Percentiles rank a stretch among this genome's conserved stretches.
Conservation (phyloP, 2,113 vertebrate species). For the Dasypus novemcinctus region DNA sequence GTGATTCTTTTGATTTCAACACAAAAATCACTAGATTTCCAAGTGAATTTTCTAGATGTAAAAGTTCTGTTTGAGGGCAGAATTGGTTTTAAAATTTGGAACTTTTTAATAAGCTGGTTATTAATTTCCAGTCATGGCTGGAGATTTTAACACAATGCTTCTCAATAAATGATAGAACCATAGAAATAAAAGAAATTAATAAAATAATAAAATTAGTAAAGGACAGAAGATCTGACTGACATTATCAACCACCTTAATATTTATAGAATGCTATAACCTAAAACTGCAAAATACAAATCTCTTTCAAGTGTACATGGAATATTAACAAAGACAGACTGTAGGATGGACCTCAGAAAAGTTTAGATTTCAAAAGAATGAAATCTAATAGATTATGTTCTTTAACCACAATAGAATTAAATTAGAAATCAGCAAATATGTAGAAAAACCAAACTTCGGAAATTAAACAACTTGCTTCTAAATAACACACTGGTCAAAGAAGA, state of each 20-base stretch:
- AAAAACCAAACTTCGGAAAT: conserved; percentile 10
- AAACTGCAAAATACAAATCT: not conserved
- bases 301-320: not conserved
- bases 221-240: not conserved
- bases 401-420: not conserved
- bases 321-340: not conserved
- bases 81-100: conserved; percentile 16
- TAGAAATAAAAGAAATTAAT: not conserved
- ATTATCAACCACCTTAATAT: not conserved
- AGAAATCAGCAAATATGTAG: conserved; percentile 24
- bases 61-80: conserved; percentile 7
- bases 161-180: not conserved
- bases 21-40: not conserved
- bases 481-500: not conserved
- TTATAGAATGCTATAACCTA: not conserved
- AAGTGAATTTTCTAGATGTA: not conserved
- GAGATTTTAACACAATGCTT: not conserved
- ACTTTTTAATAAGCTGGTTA: not conserved
- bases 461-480: not conserved
- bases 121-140: not conserved
- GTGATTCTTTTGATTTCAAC: not conserved
- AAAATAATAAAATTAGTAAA: not conserved
- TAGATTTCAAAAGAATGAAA: conserved; percentile 36
- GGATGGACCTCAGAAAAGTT: not conserved
- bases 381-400: conserved; percentile 21